Conservation (phyloP, 2,113 vertebrate species). For the Leptodactylus fuscus region DNA sequence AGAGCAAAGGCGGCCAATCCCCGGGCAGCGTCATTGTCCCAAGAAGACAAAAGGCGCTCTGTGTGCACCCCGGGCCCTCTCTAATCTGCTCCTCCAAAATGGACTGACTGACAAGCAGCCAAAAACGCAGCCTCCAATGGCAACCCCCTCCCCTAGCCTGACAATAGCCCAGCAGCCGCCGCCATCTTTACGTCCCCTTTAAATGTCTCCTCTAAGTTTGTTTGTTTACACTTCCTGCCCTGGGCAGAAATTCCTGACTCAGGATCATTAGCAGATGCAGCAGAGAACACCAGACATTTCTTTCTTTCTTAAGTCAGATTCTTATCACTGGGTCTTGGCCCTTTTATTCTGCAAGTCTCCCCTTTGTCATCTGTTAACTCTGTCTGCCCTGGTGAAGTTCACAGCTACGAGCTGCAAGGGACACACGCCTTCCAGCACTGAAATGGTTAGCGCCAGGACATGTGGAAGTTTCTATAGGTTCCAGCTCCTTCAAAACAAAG, state of each 20-base stretch:
- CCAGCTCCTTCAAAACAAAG: not conserved
- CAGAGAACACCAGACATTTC: not conserved
- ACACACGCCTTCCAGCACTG: not conserved
- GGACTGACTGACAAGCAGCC: conserved; percentile 21
- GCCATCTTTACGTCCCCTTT: conserved; percentile 61
- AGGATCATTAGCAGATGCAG: conserved; percentile 34
- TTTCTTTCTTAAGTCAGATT: not conserved
- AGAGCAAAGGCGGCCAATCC: conserved; percentile 71
- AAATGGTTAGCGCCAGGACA: not conserved
- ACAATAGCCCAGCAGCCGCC: not conserved
- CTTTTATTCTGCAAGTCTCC: not conserved
- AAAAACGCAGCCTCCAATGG: not conserved
- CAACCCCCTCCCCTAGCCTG: not conserved
- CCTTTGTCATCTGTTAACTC: not conserved
- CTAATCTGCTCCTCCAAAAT: conserved; percentile 63
- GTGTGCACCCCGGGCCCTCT: conserved; percentile 76
- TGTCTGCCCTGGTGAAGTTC: not conserved
- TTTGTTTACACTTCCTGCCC: conserved; percentile 28
- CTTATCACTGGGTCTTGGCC: not conserved
- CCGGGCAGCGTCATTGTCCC: conserved; percentile 84
- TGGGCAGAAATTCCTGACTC: conserved; percentile 3
- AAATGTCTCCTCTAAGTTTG: conserved; percentile 26
- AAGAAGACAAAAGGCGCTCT: conserved; percentile 84
- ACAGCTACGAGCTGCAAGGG: not conserved
- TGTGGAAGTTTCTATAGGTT: not conserved